Evolutionary conservation across 1,140 invertebrate species (phyloP), one percentile per base, ranked within the genome.

Genomic region (Centruroides sculpturatus): DNA sequence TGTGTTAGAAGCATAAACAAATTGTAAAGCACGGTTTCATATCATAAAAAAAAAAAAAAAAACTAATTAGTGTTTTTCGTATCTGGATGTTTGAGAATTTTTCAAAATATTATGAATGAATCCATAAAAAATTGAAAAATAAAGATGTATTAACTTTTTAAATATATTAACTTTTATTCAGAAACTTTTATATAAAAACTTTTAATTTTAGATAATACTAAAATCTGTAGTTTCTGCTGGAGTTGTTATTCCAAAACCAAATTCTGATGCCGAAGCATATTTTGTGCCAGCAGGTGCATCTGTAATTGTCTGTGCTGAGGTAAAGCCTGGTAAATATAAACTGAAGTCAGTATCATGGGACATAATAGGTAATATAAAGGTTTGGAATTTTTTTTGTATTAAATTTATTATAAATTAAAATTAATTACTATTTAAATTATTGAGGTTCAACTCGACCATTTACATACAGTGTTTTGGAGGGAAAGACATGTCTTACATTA

Each of bases 281-380:
- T 11, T 41, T n/a, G 59, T 60, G 35, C 59, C 62, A 34, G 62
- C 62, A 56, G 56, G 62, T 13, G 47, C 60, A 52, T 13, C 58
- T 50, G 59, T 64, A 41, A 23, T 58, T 23, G 34, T 64, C 12
- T n/a, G 60, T 53, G 62, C 62, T 13, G 55, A 56, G n/a, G 47
- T 64, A 10, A 60, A 11, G 5, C 8, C 58, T n/a, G 23, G 41
- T 11, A 63, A 56, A 57, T 49, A 55, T 6, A 1, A 41, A 8
- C 5, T 64, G 13, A 48, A 54, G 35, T 54, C 62, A 5, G 47
- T 64, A 3, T 54, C 55, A 47, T 64, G 62, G 62, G 56, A 64
- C 52, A 58, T 64, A 5, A 64, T 57, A 60, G 62, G 62, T 64
- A 55, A 11, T 35, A 3, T 50, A 50, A n/a, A 41, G 3, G 23